A percentile compares a stretch with the other conserved stretches of the same genome.
Conservation (phyloP, 2,113 vertebrate genomes). For the Sapayoa aenigma region DNA sequence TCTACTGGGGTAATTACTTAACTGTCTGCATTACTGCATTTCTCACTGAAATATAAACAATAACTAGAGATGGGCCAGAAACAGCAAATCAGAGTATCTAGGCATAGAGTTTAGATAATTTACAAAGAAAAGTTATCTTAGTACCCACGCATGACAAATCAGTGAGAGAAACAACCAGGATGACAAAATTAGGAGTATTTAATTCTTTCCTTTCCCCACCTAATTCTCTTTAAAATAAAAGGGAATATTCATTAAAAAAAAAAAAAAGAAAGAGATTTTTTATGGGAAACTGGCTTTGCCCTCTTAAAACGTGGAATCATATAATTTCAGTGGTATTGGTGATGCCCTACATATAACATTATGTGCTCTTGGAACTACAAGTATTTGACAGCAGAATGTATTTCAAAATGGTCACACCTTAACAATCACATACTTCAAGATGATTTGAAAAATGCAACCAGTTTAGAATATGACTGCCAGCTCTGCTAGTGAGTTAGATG, state of each 20-base stretch:
- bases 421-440: neutral
- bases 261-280: too few relatives aligned
- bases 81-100: neutral
- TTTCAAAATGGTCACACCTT: neutral
- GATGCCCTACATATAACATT: neutral
- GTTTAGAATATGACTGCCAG: neutral
- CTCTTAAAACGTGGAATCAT: neutral
- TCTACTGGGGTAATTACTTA: neutral
- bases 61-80: neutral
- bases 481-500: neutral
- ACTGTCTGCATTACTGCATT: neutral
- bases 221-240: neutral
- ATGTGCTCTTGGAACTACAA: neutral
- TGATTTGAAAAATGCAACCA: neutral
- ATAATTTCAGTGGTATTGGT: neutral
- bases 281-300: neutral
- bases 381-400: neutral
- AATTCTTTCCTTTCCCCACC: rapidly evolving
- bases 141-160: neutral
- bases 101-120: neutral
- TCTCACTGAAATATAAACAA: neutral
- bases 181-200: neutral
- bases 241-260: neutral
- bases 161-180: neutral
- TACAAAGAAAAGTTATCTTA: neutral